Evolutionary conservation across 2,797 vertebrate genomes (phyloP).

Genomic region (Sebastes aleutianus): DNA sequence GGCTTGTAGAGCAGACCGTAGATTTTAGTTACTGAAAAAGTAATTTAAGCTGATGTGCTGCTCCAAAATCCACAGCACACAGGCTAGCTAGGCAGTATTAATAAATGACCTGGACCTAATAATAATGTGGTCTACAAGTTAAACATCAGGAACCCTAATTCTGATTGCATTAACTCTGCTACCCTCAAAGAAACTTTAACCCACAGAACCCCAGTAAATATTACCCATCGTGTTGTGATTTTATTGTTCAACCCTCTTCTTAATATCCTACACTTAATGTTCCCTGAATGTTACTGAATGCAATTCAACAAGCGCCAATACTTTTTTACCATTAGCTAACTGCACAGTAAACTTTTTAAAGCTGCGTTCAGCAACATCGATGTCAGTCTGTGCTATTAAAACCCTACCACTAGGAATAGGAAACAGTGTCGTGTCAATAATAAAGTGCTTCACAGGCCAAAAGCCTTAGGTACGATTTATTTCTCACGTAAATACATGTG

Average conservation of each 20-base stretch:
- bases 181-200: background rate
- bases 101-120: background rate
- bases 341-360: constrained; percentile 44
- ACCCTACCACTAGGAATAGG: constrained; percentile 34
- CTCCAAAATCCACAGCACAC: background rate
- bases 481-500: constrained; percentile 31
- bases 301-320: constrained; percentile 29
- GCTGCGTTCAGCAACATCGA: constrained; percentile 53
- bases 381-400: constrained; percentile 57
- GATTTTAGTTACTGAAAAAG: background rate
- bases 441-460: constrained; percentile 74
- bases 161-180: background rate
- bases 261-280: constrained; percentile 19
- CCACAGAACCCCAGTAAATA: background rate
- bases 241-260: background rate
- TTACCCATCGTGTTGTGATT: constrained; percentile 7
- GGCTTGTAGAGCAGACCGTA: background rate
- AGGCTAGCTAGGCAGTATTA: background rate
- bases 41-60: background rate
- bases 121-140: background rate
- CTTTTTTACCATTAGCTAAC: constrained; percentile 9
- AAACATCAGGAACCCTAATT: background rate
- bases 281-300: constrained; percentile 57
- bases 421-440: constrained; percentile 58
- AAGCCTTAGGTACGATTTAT: constrained; percentile 51